Base-by-base conservation (phyloP, 2,888 invertebrate genomes). In the Tenthredo notha region DNA sequence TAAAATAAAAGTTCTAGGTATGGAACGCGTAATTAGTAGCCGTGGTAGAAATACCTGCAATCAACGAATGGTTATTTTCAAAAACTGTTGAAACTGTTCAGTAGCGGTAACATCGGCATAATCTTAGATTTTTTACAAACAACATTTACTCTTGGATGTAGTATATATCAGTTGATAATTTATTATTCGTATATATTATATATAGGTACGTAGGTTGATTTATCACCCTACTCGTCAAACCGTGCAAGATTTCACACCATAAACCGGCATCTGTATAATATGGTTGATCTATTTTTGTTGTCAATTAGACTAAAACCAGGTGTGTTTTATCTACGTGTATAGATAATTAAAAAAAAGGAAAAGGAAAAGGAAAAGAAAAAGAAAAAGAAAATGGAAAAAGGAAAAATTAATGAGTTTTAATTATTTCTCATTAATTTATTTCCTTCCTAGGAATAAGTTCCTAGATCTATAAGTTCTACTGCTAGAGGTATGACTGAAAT, bases 1-100 rank as follows among this genome's bases (percentile, higher is more conserved):
- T 25, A 9, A 25, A 21, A 10, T 61, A 25, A 25, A 61, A 61
- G 21, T 21, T 21, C 10, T n/a, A 58, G 61, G 25, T 18, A 33
- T 61, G 40, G 25, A 58, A 50, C 25, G 21, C 43, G 80, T 80
- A 80, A 80, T 80, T 80, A 80, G 65, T 61, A 80, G 65, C 43
- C 43, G 6, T 10, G 12, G 29, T 18, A 40, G 43, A 43, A 47
- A 43, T 6, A 43, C 15, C 10, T 33, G 77, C 61, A 80, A 80
- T 80, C 65, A 65, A 29, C 61, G 61, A 15, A n/a, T 29, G 80
- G 7, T 40, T 40, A 40, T 15, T 15, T 25, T 61, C 33, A 29
- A 77, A 77, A 77, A 77, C 9, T 15, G 47, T 77, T 29, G 10
- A 77, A 21, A 25, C 61, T 37, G 37, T 61, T 10, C 50, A 6